Evolutionary conservation across 2,888 invertebrate genomes (phyloP).

Genomic region (Hyalella azteca): DNA sequence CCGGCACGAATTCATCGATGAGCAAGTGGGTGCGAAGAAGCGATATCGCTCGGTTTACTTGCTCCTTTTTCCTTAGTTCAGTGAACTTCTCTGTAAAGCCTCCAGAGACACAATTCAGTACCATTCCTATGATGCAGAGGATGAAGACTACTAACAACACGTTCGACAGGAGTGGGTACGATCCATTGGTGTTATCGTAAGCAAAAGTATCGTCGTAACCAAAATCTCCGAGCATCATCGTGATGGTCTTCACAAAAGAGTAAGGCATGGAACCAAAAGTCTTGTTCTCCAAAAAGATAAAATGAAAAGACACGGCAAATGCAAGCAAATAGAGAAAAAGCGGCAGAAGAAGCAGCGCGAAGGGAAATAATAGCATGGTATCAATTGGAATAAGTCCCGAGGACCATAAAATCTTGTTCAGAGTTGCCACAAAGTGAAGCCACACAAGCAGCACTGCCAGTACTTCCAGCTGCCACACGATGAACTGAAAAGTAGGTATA

Average conservation of each 20-base stretch:
- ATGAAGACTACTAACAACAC: background rate
- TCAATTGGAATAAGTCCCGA: background rate
- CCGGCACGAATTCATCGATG: background rate
- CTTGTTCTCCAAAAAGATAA: background rate
- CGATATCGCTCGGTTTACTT: background rate
- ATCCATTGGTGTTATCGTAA: background rate
- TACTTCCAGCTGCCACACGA: background rate
- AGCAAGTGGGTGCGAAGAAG: background rate
- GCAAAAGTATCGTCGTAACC: background rate
- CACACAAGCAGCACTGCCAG: background rate
- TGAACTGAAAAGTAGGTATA: too few relatives aligned
- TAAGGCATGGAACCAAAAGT: background rate
- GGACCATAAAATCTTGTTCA: background rate
- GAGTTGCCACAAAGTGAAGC: background rate
- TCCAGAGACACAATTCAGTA: background rate
- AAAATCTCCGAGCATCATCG: background rate
- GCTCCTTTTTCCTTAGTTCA: background rate
- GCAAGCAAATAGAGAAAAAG: background rate
- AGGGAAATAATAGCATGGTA: too few relatives aligned
- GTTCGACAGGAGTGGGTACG: background rate
- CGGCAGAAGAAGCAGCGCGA: background rate
- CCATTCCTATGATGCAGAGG: background rate
- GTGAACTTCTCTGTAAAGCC: background rate
- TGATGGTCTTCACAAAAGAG: background rate
- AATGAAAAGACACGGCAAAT: background rate